Evolutionary conservation across 2,113 vertebrate species (phyloP), one percentile per base, ranked within the genome.

Genomic region (Trichomycterus rosablanca): DNA sequence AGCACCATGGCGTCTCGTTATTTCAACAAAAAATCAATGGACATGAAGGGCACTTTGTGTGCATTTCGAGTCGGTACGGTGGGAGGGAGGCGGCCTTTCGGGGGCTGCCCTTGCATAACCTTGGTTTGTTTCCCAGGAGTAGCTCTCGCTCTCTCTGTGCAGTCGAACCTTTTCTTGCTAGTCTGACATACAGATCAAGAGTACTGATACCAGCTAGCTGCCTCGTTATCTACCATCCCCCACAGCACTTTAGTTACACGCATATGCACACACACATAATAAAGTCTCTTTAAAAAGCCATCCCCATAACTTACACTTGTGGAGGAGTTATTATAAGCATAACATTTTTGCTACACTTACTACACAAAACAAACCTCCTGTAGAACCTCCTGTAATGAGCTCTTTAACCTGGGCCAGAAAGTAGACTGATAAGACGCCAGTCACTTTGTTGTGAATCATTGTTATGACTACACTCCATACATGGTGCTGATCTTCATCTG

Each of bases 41-140:
- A 43, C 52, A 50, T 73, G 66, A 73, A 73, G 71, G 71, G 61
- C 71, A 73, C 66, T 65, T 65, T 72, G 49, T 24, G 58, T 49
- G 53, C 19, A 11, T 49, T 52, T 45, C 22, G 42, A 59, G n/a
- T 20, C 28, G 40, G 39, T 54, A 46, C 16, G 22, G 40, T 18
- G 14, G 44, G 14, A 26, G 24, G 23, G 34, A 15, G 20, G 54
- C 30, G 16, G 43, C 39, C 62, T 35, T 20, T 61, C 39, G 39
- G 42, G n/a, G 61, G 43, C 18, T 66, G 66, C 56, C 66, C 71
- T 73, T 73, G 56, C 59, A 59, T 69, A 69, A 69, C 71, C 71
- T 73, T 73, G 71, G 23, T 61, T 56, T 51, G 18, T 56, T 35
- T 66, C 63, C 63, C 68, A 71, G 39, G 68, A 66, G 68, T 35